Percentiles rank a stretch among this genome's conserved stretches.
These are phyloP conservation scores for Ranitomeya imitator DNA, from an alignment of 2,113 vertebrate species.

Conservation along the genomic window DNA sequence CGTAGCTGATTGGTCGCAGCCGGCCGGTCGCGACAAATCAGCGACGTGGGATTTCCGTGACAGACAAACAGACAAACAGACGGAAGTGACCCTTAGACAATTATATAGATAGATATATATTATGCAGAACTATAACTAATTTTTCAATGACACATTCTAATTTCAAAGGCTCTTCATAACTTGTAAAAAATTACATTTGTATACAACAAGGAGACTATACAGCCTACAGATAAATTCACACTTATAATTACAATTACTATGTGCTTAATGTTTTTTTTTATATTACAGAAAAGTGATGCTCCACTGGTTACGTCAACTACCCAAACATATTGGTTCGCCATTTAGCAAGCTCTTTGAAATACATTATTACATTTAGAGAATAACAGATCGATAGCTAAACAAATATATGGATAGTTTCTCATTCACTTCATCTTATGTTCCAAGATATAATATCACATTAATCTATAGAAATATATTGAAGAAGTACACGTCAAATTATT, in stretches of 20 bases:
- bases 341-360: not conserved
- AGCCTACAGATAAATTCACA: not conserved
- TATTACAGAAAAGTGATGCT: not conserved
- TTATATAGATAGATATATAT: too few relatives aligned
- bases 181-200: not conserved
- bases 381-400: not conserved
- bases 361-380: not conserved
- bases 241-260: not conserved
- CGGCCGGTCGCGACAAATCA: too few relatives aligned
- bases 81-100: too few relatives aligned
- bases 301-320: not conserved
- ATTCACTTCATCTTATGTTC: conserved; percentile 1
- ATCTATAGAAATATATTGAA: not conserved
- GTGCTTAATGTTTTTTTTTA: not conserved
- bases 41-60: too few relatives aligned
- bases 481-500: not conserved
- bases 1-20: too few relatives aligned
- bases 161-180: not conserved
- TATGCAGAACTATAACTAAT: not conserved
- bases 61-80: too few relatives aligned
- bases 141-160: not conserved
- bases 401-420: not conserved
- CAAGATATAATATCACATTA: conserved; percentile 4
- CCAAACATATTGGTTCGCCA: not conserved
- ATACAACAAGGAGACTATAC: not conserved